Base-by-base conservation (phyloP, 2,113 vertebrate genomes). In the Chaetodon auriga region DNA sequence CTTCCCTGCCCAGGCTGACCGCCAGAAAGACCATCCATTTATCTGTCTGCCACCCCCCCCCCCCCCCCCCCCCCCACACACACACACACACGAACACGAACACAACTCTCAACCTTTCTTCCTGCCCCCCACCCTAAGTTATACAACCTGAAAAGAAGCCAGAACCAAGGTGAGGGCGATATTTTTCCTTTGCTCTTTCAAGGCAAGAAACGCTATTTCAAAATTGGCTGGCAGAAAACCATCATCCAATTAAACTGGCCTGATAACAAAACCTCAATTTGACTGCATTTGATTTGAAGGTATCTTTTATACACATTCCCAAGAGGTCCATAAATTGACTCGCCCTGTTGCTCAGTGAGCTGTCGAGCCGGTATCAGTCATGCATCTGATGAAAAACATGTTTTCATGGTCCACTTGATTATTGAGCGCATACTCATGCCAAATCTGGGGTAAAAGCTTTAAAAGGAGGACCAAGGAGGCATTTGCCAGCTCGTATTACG, bases 371-470 rank as follows among this genome's bases (percentile, higher is more conserved):
- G 55, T 83, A 81, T 87, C 72, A 78, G 71, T 81, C 61, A 73
- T 51, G 53, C 71, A 7, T 79, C 69, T 10, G 60, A 41, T 79
- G 82, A 83, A 85, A 89, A 91, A 92, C 71, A 78, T 70, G 76
- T 89, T 90, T 92, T 83, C 79, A 90, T 54, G 78, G 85, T 84
- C 78, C 70, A 78, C 86, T 89, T 80, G 76, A 91, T 93, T 89
- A 90, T 86, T 48, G 89, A 91, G 72, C 43, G 4, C 18, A 25
- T 82, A 75, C 89, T 94, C 61, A 71, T 72, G 63, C 85, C 86
- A 94, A 92, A 93, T 89, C 90, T 85, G 89, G 94, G 92, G 93
- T 94, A 95, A 95, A 94, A 93, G 58, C 81, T 82, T 87, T 81
- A 82, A 82, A 90, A 92, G 87, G 89, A 94, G 82, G 53, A 72